Base-by-base conservation (phyloP, 2,113 vertebrate genomes). In the Nannospalax galili region DNA sequence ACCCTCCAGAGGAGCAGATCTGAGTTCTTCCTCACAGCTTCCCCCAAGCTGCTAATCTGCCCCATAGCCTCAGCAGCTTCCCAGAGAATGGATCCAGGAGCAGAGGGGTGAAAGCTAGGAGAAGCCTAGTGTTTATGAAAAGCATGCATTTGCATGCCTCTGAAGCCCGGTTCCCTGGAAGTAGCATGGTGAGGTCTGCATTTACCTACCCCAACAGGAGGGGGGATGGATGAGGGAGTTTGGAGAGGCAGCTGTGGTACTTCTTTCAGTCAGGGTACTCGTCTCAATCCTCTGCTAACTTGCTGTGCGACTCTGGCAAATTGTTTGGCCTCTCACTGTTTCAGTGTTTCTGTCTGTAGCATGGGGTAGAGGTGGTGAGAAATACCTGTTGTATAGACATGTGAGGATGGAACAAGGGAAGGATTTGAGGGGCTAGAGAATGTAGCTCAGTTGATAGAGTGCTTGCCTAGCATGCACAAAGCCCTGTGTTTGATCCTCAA, bases 51-150 rank as follows among this genome's bases (percentile, higher is more conserved):
- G 16, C 40, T 64, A 69, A 24, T 64, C 35, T 48, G 62, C 80
- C 45, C 92, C 89, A 82, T 62, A 89, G 80, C 56, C 80, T 94
- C 86, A 92, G 94, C 94, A 45, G 40, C 77, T 94, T 95, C 84
- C 92, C 64, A 16, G 64, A 56, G 93, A 93, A 3, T 11, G 92
- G 52, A 96, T 64, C 84, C 81, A 65, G 45, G 40, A 65, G 84
- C 73, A 32, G 64, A 35, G 19, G 1, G 82, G 37, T 22, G 79
- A 78, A 92, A 91, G 69, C 91, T 86, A 37, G 65, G 60, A 32
- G 40, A 67, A 73, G 37, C 30, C 26, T 3, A 60, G 58, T 70
- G 37, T 91, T 60, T 52, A 70, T 35, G 3, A 62, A 87, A 81
- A 73, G 30, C 80, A 90, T 86, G 37, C 0, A 3, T 69, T 95